phyloP scores from a whole-genome alignment of 1,140 invertebrate species.

The Oedothorax gibbosus region DNA sequence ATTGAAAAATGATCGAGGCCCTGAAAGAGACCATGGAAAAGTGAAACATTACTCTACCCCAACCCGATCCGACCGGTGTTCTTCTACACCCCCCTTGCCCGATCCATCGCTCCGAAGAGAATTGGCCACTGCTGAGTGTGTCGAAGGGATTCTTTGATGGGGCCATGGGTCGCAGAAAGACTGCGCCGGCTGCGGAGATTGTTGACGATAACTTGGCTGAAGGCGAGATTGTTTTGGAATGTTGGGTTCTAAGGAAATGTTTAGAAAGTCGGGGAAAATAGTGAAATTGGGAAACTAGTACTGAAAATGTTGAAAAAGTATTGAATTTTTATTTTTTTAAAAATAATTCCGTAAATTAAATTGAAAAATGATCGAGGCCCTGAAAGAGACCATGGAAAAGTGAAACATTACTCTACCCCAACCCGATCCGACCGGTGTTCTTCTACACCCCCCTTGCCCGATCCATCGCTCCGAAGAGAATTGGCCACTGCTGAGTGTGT shows the following conservation, averaged over 20 bases:
- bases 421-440: conserved; percentile 81
- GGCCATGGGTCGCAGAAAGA: conserved; percentile 58
- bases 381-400: conserved; percentile 76
- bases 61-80: conserved; percentile 83
- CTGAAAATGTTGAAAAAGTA: too few relatives aligned
- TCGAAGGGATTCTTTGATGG: conserved; percentile 76
- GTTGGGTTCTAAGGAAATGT: too few relatives aligned
- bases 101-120: conserved; percentile 86
- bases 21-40: conserved; percentile 76
- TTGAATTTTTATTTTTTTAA: too few relatives aligned
- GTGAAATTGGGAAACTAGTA: too few relatives aligned
- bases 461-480: conserved; percentile 89
- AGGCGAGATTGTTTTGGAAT: conserved; percentile 6
- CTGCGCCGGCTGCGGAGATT: conserved; percentile 49
- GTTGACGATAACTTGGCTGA: conserved; percentile 59
- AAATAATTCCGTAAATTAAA: too few relatives aligned
- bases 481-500: conserved; percentile 95
- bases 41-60: conserved; percentile 73
- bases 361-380: conserved; percentile 71
- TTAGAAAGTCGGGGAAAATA: too few relatives aligned
- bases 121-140: conserved; percentile 96
- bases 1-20: too few relatives aligned
- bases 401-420: conserved; percentile 75
- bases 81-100: conserved; percentile 89
- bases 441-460: conserved; percentile 89